Evolutionary conservation across 2,113 vertebrate genomes (phyloP), one percentile per base, ranked within the genome.

Genomic region (Aleadryas rufinucha): DNA sequence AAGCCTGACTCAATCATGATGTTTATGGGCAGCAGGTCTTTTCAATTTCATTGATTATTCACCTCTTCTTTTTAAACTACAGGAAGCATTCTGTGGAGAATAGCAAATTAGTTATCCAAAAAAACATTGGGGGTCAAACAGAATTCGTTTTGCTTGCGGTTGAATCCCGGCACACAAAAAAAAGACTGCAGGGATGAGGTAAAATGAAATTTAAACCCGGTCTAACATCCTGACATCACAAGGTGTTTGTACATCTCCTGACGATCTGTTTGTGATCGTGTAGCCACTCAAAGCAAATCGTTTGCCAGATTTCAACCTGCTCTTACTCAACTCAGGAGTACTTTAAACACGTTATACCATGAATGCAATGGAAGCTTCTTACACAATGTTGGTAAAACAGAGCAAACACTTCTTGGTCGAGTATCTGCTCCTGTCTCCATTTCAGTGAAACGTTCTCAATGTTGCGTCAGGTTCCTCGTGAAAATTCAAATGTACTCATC

Each of bases 381-480:
- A 75, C 33, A 13, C 45, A 27, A 18, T 13, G 13, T 45, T 52
- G 14, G 16, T n/a, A 24, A 95, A 57, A 39, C 14, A 52, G 16
- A 49, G 65, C 18, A 78, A 89, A 50, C 33, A 3, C 50, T 76
- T 88, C 17, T 65, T 42, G 21, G 24, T 3, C 9, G 33, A 75
- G 16, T 39, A 27, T n/a, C 44, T 68, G 69, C 37, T 49, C 33
- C n/a, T 49, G 22, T 23, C 22, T 72, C 30, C 6, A 1, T 68
- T 39, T 52, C 54, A 65, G 54, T 39, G 31, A 69, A 61, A 84
- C 19, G 3, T 35, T 84, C 80, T 74, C 28, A 42, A 1, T n/a
- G 37, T 26, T 53, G 17, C 0, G 0, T 13, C 16, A 54, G 26
- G 45, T 33, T 89, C 27, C 24, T 89, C 3, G 12, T 53, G 39